Percentiles rank a stretch among this genome's conserved stretches.
These are phyloP conservation scores for Sciurus vulgaris DNA, from an alignment of 2,797 vertebrate species.

Conservation along the genomic window DNA sequence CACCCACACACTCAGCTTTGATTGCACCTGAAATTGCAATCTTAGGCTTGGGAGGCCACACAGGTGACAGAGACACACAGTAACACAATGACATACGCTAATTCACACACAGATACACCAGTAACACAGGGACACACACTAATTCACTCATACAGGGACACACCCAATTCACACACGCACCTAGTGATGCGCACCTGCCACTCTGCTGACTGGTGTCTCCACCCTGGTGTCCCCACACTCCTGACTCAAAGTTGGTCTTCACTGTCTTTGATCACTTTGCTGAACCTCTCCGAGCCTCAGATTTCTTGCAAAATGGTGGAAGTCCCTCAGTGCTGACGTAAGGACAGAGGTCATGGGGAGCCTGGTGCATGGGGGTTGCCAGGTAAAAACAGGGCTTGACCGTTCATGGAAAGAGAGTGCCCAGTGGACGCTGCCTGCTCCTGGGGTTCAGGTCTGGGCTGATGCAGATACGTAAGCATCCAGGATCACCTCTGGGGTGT, in stretches of 20 bases:
- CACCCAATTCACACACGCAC: neutral
- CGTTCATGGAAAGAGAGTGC: neutral
- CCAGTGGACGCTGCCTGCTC: neutral
- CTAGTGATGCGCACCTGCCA: neutral
- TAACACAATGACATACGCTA: neutral
- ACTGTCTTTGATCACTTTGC: neutral
- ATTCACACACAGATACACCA: neutral
- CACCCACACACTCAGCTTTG: neutral
- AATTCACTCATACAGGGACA: neutral
- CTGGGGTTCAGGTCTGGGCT: neutral
- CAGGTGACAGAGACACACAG: neutral
- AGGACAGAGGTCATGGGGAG: neutral
- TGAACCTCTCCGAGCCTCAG: neutral
- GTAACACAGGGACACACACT: neutral
- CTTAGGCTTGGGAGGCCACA: neutral
- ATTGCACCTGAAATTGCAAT: neutral
- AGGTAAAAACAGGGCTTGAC: neutral
- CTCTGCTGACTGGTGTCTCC: neutral
- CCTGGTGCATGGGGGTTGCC: neutral
- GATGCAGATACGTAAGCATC: neutral
- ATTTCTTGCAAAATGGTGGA: neutral
- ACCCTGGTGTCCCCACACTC: too few species aligned
- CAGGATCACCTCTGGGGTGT: neutral
- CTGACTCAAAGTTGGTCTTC: neutral
- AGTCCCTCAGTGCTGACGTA: neutral